Conservation (phyloP, 2,797 vertebrate genomes). For the Danio tinwini region DNA sequence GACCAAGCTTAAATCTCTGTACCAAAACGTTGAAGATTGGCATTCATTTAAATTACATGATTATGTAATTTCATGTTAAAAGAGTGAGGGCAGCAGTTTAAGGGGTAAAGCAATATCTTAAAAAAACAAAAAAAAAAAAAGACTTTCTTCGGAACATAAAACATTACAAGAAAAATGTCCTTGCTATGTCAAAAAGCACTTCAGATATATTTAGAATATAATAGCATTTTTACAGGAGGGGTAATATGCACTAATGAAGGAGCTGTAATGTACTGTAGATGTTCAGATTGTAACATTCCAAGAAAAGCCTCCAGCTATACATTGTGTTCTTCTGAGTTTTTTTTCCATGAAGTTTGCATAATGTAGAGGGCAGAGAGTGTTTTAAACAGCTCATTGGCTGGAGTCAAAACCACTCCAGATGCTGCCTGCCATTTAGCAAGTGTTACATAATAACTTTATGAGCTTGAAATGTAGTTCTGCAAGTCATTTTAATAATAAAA, state of each 20-base stretch:
- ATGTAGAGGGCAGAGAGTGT: conserved; percentile 7
- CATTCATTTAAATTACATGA: no score
- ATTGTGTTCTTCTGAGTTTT: neutral
- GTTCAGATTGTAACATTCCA: neutral
- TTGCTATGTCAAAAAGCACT: no score
- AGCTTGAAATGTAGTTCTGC: conserved; percentile 15
- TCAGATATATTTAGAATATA: no score
- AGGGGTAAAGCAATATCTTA: no score
- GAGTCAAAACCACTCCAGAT: conserved; percentile 4
- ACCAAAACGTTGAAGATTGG: no score
- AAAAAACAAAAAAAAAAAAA: no score
- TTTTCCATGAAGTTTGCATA: neutral
- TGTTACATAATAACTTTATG: conserved; percentile 6
- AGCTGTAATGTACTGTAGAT: neutral
- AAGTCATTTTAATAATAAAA: conserved; percentile 23
- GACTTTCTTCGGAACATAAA: no score
- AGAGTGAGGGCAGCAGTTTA: no score
- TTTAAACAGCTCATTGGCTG: conserved; percentile 13
- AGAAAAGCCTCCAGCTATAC: neutral
- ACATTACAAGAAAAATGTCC: no score
- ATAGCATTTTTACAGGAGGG: no score
- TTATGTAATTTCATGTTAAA: no score
- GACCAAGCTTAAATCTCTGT: no score
- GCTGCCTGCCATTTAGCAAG: neutral
- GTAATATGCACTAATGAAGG: neutral